Evolutionary conservation across 2,113 vertebrate species (phyloP), one percentile per base, ranked within the genome.

Genomic region (Oreamnos americanus): DNA sequence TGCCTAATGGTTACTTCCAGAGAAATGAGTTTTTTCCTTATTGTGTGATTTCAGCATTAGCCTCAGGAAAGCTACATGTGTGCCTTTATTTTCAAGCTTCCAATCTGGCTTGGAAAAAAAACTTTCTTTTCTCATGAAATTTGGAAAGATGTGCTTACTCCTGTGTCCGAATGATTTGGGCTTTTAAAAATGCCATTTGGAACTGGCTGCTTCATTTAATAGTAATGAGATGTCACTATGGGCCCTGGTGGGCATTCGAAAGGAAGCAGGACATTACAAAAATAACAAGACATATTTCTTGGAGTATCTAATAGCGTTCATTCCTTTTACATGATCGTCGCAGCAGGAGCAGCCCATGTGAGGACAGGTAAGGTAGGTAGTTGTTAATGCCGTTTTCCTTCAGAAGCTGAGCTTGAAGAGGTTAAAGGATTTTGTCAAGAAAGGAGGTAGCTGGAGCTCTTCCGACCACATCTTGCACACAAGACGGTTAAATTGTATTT

Each of bases 51-150:
- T 71, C 45, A 84, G 25, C 39, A 33, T 81, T 58, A 23, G 30
- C 79, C 94, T 5, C 57, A 90, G n/a, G 14, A 74, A 88, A 94
- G 82, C 11, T 78, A 51, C 26, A 36, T 9, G 13, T 6, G 14
- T 64, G 17, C n/a, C 26, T 87, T 87, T 78, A 94, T 90, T 94
- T 94, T 53, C 64, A 62, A 85, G 53, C n/a, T 91, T 85, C 55
- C 86, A 51, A 86, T 33, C 91, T 87, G 76, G 21, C 88, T 84
- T 94, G 47, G 81, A 64, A 95, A 96, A 92, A 71, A 53, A 91
- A 90, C 36, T 58, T 96, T 64, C 9, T 95, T 87, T 97, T 55
- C 81, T 96, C 26, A 2, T 49, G 49, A 71, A 94, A 82, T 94
- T 58, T 71, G 51, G 43, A 95, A 21, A 92, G 9, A 12, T 51